Percentiles rank a stretch among this genome's conserved stretches.
Evolutionary conservation across 1,140 invertebrate genomes (phyloP).

Genomic region (Zaprionus nigranus): DNA sequence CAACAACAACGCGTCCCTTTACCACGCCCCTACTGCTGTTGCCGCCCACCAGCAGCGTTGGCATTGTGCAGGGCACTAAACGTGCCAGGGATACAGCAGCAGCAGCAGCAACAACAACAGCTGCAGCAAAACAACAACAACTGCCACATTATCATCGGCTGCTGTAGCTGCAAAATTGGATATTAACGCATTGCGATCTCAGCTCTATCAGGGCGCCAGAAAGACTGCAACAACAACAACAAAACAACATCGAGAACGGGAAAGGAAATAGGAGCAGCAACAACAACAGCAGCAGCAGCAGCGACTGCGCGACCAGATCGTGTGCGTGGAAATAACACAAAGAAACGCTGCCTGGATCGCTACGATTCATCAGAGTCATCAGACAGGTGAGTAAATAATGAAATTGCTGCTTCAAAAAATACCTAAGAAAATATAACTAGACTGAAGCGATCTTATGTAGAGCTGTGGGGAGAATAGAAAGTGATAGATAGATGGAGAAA

Average conservation of each 20-base stretch:
- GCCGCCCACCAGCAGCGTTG: conserved; percentile 51
- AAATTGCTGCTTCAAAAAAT: conserved; percentile 2
- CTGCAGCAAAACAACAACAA: background rate
- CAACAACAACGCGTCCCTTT: conserved; percentile 43
- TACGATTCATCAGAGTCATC: conserved; percentile 95
- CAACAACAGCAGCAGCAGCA: conserved; percentile 16
- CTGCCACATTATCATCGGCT: background rate
- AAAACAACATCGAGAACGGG: conserved; percentile 22
- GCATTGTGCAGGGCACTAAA: conserved; percentile 69
- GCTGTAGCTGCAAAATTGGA: conserved; percentile 59
- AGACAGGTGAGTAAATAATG: conserved; percentile 89
- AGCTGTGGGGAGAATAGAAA: background rate
- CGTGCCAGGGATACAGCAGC: conserved; percentile 31
- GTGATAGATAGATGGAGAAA: background rate
- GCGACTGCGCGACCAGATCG: conserved; percentile 23
- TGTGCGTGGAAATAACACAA: conserved; percentile 86
- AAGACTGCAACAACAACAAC: conserved; percentile 42
- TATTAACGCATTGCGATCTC: conserved; percentile 75
- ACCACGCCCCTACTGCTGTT: conserved; percentile 42
- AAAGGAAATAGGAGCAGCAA: conserved; percentile 18
- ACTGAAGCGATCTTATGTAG: background rate
- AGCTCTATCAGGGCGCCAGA: conserved; percentile 68
- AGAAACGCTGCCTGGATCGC: conserved; percentile 93
- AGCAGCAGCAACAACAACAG: background rate
- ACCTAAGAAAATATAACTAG: background rate